Evolutionary conservation across 2,888 invertebrate genomes (phyloP), one percentile per base, ranked within the genome.

Genomic region (Bembecia ichneumoniformis): DNA sequence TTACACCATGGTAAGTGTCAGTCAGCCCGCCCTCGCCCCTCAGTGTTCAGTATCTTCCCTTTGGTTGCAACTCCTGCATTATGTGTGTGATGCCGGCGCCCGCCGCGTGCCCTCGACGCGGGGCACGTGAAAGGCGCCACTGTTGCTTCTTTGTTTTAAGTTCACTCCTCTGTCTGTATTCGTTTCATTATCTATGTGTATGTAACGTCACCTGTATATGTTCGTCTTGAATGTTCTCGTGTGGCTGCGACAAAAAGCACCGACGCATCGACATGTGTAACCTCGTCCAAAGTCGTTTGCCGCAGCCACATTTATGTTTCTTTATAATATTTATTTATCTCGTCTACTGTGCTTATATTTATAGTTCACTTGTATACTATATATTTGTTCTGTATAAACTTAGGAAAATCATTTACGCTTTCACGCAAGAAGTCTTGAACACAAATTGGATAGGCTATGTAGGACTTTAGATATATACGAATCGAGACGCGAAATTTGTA

Each of bases 1-100:
- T 96, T 94, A 94, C 94, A 92, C 95, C 96, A 93, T 94, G 96
- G 96, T 96, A 96, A 96, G 96, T 96, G 92, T 91, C 92, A 90
- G 88, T 88, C 88, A 87, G 80, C 83, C 87, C 86, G 82, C 88
- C 88, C 87, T 84, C 87, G 86, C 84, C 87, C 87, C 87, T 87
- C 86, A 84, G 86, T 87, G 87, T 87, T 87, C 81, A 83, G 77
- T 86, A 84, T 83, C 79, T 82, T 84, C 77, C 77, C 76, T 88
- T 87, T 83, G 75, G 88, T 88, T 88, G 87, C 88, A 62, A 82
- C 67, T 86, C 81, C 84, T 87, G 87, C 88, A 87, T 82, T 88
- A 69, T 82, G 82, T 88, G 86, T 86, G 74, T 78, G 80, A 36
- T 35, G 28, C 83, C 82, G 78, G 76, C 73, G 66, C 75, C 78